Conservation (phyloP, 2,888 invertebrate species). For the Blomia tropicalis region DNA sequence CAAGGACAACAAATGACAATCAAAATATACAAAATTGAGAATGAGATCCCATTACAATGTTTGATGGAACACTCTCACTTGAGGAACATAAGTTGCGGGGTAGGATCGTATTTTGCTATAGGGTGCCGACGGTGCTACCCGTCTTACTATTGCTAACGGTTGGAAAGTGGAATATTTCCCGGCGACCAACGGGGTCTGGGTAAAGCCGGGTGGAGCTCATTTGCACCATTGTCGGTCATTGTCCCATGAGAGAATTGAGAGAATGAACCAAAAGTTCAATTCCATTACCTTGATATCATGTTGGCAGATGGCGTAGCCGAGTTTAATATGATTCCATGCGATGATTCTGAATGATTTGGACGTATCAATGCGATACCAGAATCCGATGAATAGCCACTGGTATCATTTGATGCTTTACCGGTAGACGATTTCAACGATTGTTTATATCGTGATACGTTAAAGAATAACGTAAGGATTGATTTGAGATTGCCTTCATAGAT, state of each 20-base stretch:
- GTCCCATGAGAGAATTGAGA: neutral
- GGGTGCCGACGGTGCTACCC: too few species aligned
- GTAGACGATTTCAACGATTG: conserved; percentile 68
- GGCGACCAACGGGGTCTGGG: too few species aligned
- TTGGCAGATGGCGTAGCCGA: conserved; percentile 1
- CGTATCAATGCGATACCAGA: neutral
- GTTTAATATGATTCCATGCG: neutral
- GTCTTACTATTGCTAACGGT: too few species aligned
- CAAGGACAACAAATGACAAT: too few species aligned
- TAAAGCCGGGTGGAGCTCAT: neutral
- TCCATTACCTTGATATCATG: conserved; percentile 11
- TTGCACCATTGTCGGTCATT: neutral
- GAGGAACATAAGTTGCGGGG: too few species aligned
- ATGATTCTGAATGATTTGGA: neutral
- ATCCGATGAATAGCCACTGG: conserved; percentile 1
- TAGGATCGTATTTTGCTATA: too few species aligned
- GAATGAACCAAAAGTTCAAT: too few species aligned
- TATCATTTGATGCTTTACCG: too few species aligned
- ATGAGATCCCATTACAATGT: too few species aligned
- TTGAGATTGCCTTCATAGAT: conserved; percentile 84
- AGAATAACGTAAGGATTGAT: conserved; percentile 82
- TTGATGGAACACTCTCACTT: too few species aligned
- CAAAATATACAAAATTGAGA: too few species aligned
- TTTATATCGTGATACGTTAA: conserved; percentile 81
- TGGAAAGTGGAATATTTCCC: too few species aligned